Percentiles rank a stretch among this genome's conserved stretches.
Evolutionary conservation across 2,797 vertebrate species (phyloP).

Genomic region (Ctenopoma kingsleyae): DNA sequence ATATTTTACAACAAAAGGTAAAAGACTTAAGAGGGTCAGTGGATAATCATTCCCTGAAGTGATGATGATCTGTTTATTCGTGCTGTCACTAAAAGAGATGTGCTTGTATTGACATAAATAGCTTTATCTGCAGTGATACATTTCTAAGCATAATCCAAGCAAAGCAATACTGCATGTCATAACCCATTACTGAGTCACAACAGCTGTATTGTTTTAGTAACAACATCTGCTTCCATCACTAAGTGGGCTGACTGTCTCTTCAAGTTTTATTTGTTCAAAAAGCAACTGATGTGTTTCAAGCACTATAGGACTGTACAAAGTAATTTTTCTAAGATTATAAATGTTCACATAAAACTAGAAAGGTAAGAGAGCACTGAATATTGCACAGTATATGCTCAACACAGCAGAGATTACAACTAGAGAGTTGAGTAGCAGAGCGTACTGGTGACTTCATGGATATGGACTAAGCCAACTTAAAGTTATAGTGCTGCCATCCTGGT

Average conservation of each 20-base stretch:
- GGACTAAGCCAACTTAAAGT: no score
- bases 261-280: not conserved
- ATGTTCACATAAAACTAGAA: not conserved
- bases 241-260: slow-evolving; percentile 16
- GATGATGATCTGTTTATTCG: slow-evolving; percentile 3
- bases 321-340: not conserved
- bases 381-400: no score
- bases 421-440: no score
- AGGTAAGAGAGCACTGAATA: no score
- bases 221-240: slow-evolving; percentile 14
- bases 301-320: not conserved
- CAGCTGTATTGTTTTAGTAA: slow-evolving; percentile 19
- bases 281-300: not conserved
- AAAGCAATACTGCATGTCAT: slow-evolving; percentile 4
- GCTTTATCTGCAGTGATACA: slow-evolving; percentile 5
- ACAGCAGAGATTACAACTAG: no score
- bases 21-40: slow-evolving; percentile 14
- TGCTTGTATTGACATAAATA: not conserved
- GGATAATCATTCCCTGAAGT: slow-evolving; percentile 30
- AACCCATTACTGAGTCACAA: slow-evolving; percentile 11
- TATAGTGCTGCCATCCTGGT: no score
- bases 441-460: no score
- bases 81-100: not conserved
- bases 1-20: slow-evolving; percentile 29
- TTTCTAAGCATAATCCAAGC: slow-evolving; percentile 11